Percentiles rank a stretch among this genome's conserved stretches.
Evolutionary conservation across 2,113 vertebrate species (phyloP).

Genomic region (Menidia beryllina): DNA sequence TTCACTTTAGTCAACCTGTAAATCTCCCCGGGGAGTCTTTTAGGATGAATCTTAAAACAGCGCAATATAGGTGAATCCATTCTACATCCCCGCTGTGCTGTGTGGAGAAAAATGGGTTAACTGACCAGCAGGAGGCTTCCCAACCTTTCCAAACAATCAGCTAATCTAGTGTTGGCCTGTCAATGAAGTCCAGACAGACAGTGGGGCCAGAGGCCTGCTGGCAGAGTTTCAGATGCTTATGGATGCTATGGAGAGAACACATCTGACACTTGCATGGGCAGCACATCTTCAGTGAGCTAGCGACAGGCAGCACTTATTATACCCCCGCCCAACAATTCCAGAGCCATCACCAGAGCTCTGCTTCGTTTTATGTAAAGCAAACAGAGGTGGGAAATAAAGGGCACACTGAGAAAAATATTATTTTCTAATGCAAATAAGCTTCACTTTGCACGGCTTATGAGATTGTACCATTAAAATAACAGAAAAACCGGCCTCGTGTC

Average conservation of each 20-base stretch:
- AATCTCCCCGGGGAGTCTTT: neutral
- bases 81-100: neutral
- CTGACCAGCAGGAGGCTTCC: conserved; percentile 13
- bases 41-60: conserved; percentile 11
- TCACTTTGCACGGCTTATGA: conserved; percentile 33
- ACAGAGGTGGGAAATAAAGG: neutral
- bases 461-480: conserved; percentile 1
- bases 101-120: conserved; percentile 5
- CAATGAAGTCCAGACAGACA: conserved; percentile 43
- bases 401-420: conserved; percentile 38
- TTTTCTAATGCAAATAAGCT: conserved; percentile 55
- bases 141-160: conserved; percentile 10
- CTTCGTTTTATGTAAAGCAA: neutral
- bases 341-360: neutral
- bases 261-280: conserved; percentile 40
- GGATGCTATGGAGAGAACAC: conserved; percentile 38
- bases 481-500: conserved; percentile 20
- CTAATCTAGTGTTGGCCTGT: conserved; percentile 34
- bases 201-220: conserved; percentile 9
- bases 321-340: no score
- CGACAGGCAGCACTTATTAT: conserved; percentile 41
- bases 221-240: conserved; percentile 32
- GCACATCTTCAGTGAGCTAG: conserved; percentile 33
- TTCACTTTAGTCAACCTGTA: neutral
- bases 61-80: neutral